A percentile compares a stretch with the other conserved stretches of the same genome.
Evolutionary conservation across 2,888 invertebrate genomes (phyloP).

Genomic region (Thumatha senex): DNA sequence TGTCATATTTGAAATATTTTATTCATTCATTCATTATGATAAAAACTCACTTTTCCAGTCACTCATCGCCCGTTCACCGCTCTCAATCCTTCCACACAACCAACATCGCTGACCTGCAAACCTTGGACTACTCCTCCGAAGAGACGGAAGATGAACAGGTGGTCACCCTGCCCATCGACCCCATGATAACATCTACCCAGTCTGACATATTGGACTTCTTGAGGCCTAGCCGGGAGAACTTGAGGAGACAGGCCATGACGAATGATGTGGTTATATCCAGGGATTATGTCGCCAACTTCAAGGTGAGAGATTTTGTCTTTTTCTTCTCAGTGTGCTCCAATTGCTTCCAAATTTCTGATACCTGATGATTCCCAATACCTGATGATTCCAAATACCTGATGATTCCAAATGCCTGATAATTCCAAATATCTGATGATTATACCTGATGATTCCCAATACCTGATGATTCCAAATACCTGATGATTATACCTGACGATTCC

Average conservation of each 20-base stretch:
- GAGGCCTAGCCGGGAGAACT: constrained; percentile 47
- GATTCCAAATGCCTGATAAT: too few relatives aligned
- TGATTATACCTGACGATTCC: too few relatives aligned
- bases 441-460: too few relatives aligned
- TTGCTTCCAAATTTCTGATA: too few relatives aligned
- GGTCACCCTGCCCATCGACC: constrained; percentile 58
- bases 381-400: too few relatives aligned
- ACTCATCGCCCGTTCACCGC: constrained; percentile 78
- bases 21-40: too few relatives aligned
- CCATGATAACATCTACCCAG: constrained; percentile 72
- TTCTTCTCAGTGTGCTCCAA: too few relatives aligned
- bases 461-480: too few relatives aligned
- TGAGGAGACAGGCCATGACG: constrained; percentile 52
- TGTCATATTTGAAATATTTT: too few relatives aligned
- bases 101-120: constrained; percentile 63
- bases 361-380: too few relatives aligned
- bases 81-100: constrained; percentile 80
- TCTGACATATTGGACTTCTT: constrained; percentile 67
- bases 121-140: constrained; percentile 71
- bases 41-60: constrained; percentile 53
- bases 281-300: constrained; percentile 65
- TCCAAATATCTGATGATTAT: too few relatives aligned
- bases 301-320: constrained; percentile 42
- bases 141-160: constrained; percentile 66
- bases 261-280: constrained; percentile 63